These are phyloP conservation scores for Chunga burmeisteri DNA, from an alignment of 2,113 vertebrate genomes.

Conservation along the genomic window DNA sequence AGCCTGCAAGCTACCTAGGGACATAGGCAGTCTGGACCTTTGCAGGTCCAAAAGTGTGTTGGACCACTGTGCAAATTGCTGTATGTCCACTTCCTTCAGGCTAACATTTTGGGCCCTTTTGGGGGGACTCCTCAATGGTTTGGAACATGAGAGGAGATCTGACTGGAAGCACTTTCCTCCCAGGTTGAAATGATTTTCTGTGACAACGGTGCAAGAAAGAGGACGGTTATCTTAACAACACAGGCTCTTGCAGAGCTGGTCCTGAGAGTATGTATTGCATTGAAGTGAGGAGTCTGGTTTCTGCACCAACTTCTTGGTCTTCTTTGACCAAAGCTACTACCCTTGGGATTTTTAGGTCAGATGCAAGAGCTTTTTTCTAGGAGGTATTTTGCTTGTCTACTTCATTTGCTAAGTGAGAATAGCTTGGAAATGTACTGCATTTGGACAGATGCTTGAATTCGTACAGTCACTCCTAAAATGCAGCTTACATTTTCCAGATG, in stretches of 20 bases:
- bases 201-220: not conserved
- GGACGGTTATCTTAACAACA: not conserved
- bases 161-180: not conserved
- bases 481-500: constrained; percentile 48
- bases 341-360: not conserved
- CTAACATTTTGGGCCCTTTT: not conserved
- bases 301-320: not conserved
- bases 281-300: not conserved
- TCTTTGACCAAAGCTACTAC: not conserved
- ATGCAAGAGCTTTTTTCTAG: not conserved
- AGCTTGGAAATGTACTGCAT: not conserved
- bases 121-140: not conserved
- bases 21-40: rapidly evolving
- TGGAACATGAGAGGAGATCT: not conserved
- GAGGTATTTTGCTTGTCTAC: not conserved
- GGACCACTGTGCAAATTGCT: not conserved
- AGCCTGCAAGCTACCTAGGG: not conserved
- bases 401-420: not conserved
- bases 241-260: not conserved
- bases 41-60: not conserved
- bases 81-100: not conserved
- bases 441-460: constrained; percentile 6
- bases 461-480: not conserved
- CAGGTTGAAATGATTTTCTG: not conserved
- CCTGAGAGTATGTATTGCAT: not conserved